A percentile compares a stretch with the other conserved stretches of the same genome.
Conservation (phyloP, 2,888 invertebrate species). For the Caenorhabditis auriculariae region DNA sequence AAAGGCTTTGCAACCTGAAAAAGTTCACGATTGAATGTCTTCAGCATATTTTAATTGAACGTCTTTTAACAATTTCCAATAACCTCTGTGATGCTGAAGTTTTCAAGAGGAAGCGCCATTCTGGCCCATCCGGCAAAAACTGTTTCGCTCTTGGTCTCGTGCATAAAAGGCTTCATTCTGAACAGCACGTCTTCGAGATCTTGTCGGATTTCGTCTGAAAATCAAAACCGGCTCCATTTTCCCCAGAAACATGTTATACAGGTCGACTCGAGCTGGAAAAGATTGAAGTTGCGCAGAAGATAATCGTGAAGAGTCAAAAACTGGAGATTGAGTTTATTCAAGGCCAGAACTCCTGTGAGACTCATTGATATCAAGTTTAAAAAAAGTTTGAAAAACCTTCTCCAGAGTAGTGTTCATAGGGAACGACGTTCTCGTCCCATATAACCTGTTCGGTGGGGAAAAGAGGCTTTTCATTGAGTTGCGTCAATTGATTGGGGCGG, state of each 20-base stretch:
- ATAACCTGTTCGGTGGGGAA: constrained; percentile 97
- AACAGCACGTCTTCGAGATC: constrained; percentile 96
- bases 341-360: constrained; percentile 72
- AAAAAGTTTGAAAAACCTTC: constrained; percentile 70
- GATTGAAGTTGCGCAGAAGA: constrained; percentile 89
- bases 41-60: no score
- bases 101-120: constrained; percentile 91
- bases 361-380: not conserved
- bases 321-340: constrained; percentile 95
- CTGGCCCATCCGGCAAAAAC: constrained; percentile 98
- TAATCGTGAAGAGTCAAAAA: constrained; percentile 98
- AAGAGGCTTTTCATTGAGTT: constrained; percentile 93
- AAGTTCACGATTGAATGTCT: no score
- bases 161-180: constrained; percentile 87
- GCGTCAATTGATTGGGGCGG: constrained; percentile 74
- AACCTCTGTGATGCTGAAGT: constrained; percentile 86
- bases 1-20: constrained; percentile 70
- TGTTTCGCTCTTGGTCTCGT: constrained; percentile 53
- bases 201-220: constrained; percentile 96
- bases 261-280: constrained; percentile 95
- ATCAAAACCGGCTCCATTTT: constrained; percentile 69
- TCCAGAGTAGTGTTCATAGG: constrained; percentile 92
- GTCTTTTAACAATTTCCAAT: no score
- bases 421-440: constrained; percentile 98
- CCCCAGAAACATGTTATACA: constrained; percentile 70